Base-by-base conservation (phyloP, 64 coral and sea anemone genomes). In the Trachythela sp. region DNA sequence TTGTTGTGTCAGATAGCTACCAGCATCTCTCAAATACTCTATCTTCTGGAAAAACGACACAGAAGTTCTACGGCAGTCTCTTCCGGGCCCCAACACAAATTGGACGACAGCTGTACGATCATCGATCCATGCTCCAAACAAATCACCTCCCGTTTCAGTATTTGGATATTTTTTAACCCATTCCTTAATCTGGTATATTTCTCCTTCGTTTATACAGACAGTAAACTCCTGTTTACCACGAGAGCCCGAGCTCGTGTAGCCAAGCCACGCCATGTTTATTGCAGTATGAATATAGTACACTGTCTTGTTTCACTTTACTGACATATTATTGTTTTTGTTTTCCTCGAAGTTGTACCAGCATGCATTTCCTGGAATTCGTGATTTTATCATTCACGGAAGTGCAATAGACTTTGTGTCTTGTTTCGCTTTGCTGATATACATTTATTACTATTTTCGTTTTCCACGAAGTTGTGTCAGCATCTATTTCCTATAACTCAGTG, bases 91-190 rank as follows among this genome's bases (percentile, higher is more conserved):
- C 13, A 80, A 39, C 20, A 80, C 75, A 80, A 37, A 80, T 35
- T 80, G 75, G 0, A 80, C 75, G 26, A 80, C 75, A 80, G 75
- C 75, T 14, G 75, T 80, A 38, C 20, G 75, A 13, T 39, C 37
- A 39, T 80, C 75, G 2, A 80, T 36, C 75, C 75, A 80, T 40
- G 30, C 13, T 37, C 75, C 75, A 40, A 80, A 80, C 75, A 80
- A 80, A 80, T 80, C 75, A 15, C 75, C 75, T 0, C 75, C 75
- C 34, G 75, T 80, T 80, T 80, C 75, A 80, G 35, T 80, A 13
- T 2, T 22, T 18, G 31, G 31, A 37, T 80, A 17, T 30, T 29
- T 80, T 37, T 15, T 29, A 80, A 80, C 75, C 75, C 75, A 80
- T 80, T 80, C 15, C 34, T 80, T 1, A 2, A 80, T 80, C 30